Evolutionary conservation across 2,888 invertebrate species (phyloP), one percentile per base, ranked within the genome.

Genomic region (Nomada hirtipes): DNA sequence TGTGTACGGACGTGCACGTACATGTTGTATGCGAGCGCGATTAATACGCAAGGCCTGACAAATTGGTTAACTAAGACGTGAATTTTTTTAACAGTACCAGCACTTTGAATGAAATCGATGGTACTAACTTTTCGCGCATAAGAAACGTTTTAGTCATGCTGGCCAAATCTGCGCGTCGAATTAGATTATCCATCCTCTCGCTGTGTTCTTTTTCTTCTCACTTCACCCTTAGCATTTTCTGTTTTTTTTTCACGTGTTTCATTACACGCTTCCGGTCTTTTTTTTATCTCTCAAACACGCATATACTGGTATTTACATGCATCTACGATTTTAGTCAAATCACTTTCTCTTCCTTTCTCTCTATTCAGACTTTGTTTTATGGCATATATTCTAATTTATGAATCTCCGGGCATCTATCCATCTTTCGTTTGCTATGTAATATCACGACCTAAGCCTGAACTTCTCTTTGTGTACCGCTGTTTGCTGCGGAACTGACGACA

Each of bases 291-390:
- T 68, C 13, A 65, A 36, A 36, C 26, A 44, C 15, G 36, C 68
- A 63, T 53, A 44, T 20, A 71, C 70, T 60, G 23, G 75, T 71
- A 70, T 73, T 68, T 61, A 57, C 69, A 78, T 55, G 50, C 69
- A 64, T 75, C 60, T 71, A 61, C 69, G 72, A 63, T 71, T 70
- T 75, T 78, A 44, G 55, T 75, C 71, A 57, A 68, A 75, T 83
- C 75, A 78, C 76, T 69, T 86, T 79, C 75, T 73, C 68, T 81
- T 74, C 79, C 76, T 79, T 57, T 82, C 77, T 86, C 76, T 82
- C 53, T 77, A 57, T 59, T 79, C 73, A 84, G 50, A 67, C 36
- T 67, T 76, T 67, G 29, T 69, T 72, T 79, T 61, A 42, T 52
- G 23, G 55, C 36, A 53, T 47, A 50, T 76, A n/a, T 71, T 53